phyloP scores from a whole-genome alignment of 2,113 vertebrate genomes.

The Muntiacus reevesi region DNA sequence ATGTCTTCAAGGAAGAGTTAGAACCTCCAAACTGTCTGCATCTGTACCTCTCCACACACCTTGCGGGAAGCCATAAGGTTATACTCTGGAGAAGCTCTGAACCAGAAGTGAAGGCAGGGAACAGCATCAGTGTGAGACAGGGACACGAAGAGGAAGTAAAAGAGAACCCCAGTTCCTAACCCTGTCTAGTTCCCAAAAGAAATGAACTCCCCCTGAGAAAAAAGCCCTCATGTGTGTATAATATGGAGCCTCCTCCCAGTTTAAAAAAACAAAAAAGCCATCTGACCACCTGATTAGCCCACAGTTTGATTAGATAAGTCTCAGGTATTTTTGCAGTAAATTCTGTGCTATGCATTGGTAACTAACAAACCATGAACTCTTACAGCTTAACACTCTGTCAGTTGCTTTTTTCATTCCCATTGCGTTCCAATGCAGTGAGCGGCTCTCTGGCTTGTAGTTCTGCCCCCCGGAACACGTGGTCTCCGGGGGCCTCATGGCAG shows the following conservation, averaged over 20 bases:
- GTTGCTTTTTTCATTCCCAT: neutral
- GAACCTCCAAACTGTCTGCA: neutral
- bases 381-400: neutral
- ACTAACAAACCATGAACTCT: neutral
- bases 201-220: neutral
- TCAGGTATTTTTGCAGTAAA: neutral
- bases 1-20: neutral
- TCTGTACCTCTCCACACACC: neutral
- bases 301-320: neutral
- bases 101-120: neutral
- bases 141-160: neutral
- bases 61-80: neutral
- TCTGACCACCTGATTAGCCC: neutral
- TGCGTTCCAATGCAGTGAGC: accelerated
- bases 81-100: neutral
- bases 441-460: neutral
- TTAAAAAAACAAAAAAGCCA: neutral
- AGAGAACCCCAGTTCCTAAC: neutral
- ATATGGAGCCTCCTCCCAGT: neutral
- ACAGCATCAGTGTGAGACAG: neutral
- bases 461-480: neutral
- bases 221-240: neutral
- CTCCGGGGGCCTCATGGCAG: neutral
- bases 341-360: neutral
- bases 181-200: neutral